A percentile compares a stretch with the other conserved stretches of the same genome.
phyloP scores from a whole-genome alignment of 2,113 vertebrate genomes.

The Sceloporus tristichus region DNA sequence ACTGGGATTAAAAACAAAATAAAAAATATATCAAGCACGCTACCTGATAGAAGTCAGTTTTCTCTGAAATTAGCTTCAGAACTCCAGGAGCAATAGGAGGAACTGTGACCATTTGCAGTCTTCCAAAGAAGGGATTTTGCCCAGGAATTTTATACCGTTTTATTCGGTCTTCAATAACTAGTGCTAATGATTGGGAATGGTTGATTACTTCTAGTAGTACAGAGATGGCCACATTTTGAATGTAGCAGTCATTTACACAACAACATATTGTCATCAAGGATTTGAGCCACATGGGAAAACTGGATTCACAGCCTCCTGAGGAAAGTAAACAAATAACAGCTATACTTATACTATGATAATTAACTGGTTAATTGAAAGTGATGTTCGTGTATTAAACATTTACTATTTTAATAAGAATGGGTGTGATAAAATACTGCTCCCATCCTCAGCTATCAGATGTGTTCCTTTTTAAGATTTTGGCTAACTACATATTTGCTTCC shows the following conservation, averaged over 20 bases:
- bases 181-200: conserved; percentile 93
- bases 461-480: neutral
- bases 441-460: neutral
- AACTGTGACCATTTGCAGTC: conserved; percentile 93
- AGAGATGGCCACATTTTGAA: conserved; percentile 91
- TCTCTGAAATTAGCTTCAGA: conserved; percentile 85
- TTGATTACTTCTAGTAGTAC: conserved; percentile 93
- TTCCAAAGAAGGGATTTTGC: conserved; percentile 86
- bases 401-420: neutral
- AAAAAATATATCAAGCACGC: neutral
- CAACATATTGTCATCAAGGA: conserved; percentile 94
- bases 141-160: conserved; percentile 85
- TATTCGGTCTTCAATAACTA: conserved; percentile 95
- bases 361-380: neutral
- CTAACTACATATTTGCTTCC: neutral
- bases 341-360: neutral
- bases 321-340: conserved; percentile 19
- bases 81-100: conserved; percentile 88
- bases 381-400: neutral
- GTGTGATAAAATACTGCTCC: neutral
- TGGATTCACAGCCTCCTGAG: conserved; percentile 71
- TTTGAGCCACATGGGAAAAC: conserved; percentile 89
- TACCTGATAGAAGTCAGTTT: conserved; percentile 95
- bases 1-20: neutral
- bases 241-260: conserved; percentile 87